Percentiles rank a stretch among this genome's conserved stretches.
Evolutionary conservation across 2,888 invertebrate genomes (phyloP).

Genomic region (Drosophila rellima): DNA sequence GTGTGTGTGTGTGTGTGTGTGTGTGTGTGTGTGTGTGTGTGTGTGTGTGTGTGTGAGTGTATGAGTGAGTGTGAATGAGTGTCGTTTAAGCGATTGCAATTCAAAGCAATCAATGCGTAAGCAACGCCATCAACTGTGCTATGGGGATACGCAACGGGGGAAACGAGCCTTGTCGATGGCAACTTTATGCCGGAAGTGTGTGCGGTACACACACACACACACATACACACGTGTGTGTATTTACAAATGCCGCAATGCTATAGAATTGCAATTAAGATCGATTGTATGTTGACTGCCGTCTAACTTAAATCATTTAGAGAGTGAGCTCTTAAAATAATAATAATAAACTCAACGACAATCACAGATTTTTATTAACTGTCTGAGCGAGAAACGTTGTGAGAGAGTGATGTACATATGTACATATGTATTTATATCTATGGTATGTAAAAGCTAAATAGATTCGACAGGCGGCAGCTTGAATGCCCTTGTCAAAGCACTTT

Average conservation of each 20-base stretch:
- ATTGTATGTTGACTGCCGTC: slow-evolving; percentile 42
- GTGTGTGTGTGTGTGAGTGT: slow-evolving; percentile 11
- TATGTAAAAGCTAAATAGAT: neutral
- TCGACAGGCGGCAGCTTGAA: neutral
- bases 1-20: slow-evolving; percentile 17
- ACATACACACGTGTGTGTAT: too few species aligned
- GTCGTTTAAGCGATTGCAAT: slow-evolving; percentile 69
- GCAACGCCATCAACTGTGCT: slow-evolving; percentile 29
- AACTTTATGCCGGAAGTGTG: slow-evolving; percentile 33
- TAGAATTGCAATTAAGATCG: slow-evolving; percentile 68
- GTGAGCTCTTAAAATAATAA: slow-evolving; percentile 52
- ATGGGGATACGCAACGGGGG: slow-evolving; percentile 4
- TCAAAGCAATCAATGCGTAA: slow-evolving; percentile 65
- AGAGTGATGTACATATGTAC: too few species aligned
- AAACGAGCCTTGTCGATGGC: slow-evolving; percentile 8
- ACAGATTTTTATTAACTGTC: slow-evolving; percentile 43
- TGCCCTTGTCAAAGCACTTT: neutral
- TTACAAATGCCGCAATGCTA: neutral
- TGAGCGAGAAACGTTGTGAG: neutral
- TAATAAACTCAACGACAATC: slow-evolving; percentile 21
- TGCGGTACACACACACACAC: slow-evolving; percentile 2
- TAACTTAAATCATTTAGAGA: slow-evolving; percentile 55
- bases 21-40: slow-evolving; percentile 1
- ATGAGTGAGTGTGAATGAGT: slow-evolving; percentile 27
- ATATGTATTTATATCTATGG: neutral